Evolutionary conservation across 2,113 vertebrate genomes (phyloP), one percentile per base, ranked within the genome.

Genomic region (Indri indri): DNA sequence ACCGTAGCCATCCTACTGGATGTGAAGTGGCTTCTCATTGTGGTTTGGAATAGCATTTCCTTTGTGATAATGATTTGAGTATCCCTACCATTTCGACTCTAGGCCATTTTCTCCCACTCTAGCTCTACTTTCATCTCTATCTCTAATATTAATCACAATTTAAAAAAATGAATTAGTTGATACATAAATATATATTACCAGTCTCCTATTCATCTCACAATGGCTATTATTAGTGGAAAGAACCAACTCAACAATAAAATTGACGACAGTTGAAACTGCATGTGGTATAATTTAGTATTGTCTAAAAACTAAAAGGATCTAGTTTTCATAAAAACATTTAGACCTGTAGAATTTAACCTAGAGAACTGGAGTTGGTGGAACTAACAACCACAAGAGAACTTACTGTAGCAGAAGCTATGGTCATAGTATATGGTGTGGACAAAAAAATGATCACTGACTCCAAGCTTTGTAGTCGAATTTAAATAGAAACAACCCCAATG

Each of bases 251-350:
- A 22, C n/a, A 92, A 34, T 47, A n/a, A 80, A 89, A 70, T 2
- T 13, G 11, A n/a, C 77, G 83, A 87, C 16, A 74, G 70, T 68
- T 59, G 90, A 92, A 86, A 95, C 50, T 61, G 12, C 42, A 47
- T 6, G 12, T 20, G 32, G 47, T 37, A 47, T 52, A 47, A 63
- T 73, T 82, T 34, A 73, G 25, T 42, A 74, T 6, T 89, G 13
- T 76, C 52, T 81, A 74, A 87, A 93, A 84, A 40, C 25, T 63
- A 68, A 42, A 94, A 89, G 82, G 80, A 80, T 63, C 42, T 70
- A 84, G n/a, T 42, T 82, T 87, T 94, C 81, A 87, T 32, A 65
- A 25, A 61, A 88, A 94, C 50, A 88, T 74, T 93, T 57, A 42
- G 12, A 76, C 11, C 52, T 84, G 2, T 54, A 88, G 65, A 57